Percentiles rank a stretch among this genome's conserved stretches.
Conservation (phyloP, 2,113 vertebrate genomes). For the Sterna hirundo region DNA sequence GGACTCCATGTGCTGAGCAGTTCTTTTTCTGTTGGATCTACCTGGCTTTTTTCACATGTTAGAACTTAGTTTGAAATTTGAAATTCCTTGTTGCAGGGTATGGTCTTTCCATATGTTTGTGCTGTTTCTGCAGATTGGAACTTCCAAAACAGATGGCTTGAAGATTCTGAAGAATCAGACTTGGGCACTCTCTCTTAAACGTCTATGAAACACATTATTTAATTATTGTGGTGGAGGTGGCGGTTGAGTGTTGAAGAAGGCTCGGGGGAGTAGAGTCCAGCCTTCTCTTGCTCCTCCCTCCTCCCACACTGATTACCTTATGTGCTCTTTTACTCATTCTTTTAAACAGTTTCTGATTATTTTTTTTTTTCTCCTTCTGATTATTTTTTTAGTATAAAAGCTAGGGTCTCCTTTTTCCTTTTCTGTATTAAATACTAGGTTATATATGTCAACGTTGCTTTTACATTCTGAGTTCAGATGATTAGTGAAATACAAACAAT, state of each 20-base stretch:
- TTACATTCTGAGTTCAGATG: neutral
- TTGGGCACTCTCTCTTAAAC: conserved; percentile 26
- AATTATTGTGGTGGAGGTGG: conserved; percentile 9
- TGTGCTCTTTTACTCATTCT: neutral
- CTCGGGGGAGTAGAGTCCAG: neutral
- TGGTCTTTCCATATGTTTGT: conserved; percentile 46
- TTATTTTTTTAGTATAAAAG: neutral
- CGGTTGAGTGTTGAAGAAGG: neutral
- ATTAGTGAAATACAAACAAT: neutral
- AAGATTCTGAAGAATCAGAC: conserved; percentile 33
- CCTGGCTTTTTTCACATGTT: conserved; percentile 2
- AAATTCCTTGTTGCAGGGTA: neutral
- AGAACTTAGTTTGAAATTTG: conserved; percentile 12
- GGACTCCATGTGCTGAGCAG: neutral
- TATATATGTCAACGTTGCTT: neutral
- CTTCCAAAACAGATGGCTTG: conserved; percentile 53
- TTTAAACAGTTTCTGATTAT: neutral
- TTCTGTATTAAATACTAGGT: neutral
- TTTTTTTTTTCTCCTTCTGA: neutral
- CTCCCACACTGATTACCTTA: conserved; percentile 13
- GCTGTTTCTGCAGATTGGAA: conserved; percentile 45
- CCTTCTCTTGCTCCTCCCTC: neutral
- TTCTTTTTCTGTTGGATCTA: conserved; percentile 1
- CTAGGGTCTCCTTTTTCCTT: neutral
- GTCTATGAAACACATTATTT: neutral